Base-by-base conservation (phyloP, 2,888 invertebrate genomes). In the Leptinotarsa tumamoca region DNA sequence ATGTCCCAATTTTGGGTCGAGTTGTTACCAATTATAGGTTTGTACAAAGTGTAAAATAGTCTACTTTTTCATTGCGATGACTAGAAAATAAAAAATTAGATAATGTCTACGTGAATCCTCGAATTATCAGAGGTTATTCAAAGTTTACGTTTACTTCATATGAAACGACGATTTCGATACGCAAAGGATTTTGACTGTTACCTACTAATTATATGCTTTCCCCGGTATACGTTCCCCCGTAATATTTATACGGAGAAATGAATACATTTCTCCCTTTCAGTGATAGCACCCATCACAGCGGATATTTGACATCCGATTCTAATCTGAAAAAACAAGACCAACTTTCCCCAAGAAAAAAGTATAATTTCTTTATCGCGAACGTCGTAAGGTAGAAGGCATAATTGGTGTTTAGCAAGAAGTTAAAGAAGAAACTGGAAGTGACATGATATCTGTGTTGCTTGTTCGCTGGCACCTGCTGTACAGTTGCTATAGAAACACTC, bases 401-500 rank as follows among this genome's bases (percentile, higher is more conserved):
- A 85, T 84, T 84, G 84, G 81, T 81, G 82, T 80, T 80, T 71
- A 68, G 82, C 83, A 84, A 85, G 85, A 83, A 84, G 85, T 84
- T 83, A 84, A 83, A 83, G 84, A 84, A 86, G 85, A 84, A 86
- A 86, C 86, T 86, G 85, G 83, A 87, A 87, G 85, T 87, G 87
- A 87, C 87, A 87, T 86, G 87, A 87, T 87, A 86, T 86, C 86
- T 84, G 85, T 87, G 88, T 88, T 87, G 88, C 88, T 88, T 88
- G 88, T 88, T 88, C 87, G 87, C 87, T 88, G 88, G 88, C 89
- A 89, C 89, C 89, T 89, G 89, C 89, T 89, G 88, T 89, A 90
- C 90, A 90, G 91, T 91, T 91, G 91, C 91, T 91, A 91, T 91
- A 91, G 91, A 90, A 91, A 91, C 91, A 90, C 90, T 91, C 90